Percentiles rank a stretch among this genome's conserved stretches.
phyloP scores from a whole-genome alignment of 2,113 vertebrate genomes.

The Nettapus auritus region DNA sequence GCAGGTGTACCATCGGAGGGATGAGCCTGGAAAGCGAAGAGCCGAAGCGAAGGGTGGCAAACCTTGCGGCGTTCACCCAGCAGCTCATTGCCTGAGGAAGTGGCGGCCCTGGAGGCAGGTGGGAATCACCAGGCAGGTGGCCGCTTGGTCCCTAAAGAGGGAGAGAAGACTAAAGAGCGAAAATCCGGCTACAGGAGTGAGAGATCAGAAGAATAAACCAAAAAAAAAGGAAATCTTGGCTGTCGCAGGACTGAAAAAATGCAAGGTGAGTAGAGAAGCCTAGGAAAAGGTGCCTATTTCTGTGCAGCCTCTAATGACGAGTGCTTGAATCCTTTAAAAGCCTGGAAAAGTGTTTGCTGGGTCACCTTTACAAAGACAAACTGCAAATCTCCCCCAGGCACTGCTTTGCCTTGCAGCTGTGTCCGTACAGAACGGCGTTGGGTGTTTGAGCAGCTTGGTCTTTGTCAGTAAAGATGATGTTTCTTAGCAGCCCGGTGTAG shows the following conservation, averaged over 20 bases:
- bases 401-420: not conserved
- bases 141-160: not conserved
- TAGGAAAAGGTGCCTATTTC: not conserved
- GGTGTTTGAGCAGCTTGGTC: not conserved
- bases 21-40: not conserved
- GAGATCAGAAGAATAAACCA: not conserved
- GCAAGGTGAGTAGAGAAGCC: not conserved
- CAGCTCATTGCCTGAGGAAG: not conserved
- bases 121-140: not conserved
- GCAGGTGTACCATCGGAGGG: accelerated
- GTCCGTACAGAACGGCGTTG: accelerated
- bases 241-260: not conserved
- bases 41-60: not conserved
- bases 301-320: not conserved
- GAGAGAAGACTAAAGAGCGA: not conserved
- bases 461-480: not conserved
- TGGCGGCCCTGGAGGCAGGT: not conserved
- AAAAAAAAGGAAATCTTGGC: not conserved
- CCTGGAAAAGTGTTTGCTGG: not conserved
- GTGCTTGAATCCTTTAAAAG: not conserved
- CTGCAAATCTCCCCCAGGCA: not conserved
- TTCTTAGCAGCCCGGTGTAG: not conserved
- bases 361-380: not conserved
- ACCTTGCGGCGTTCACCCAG: not conserved
- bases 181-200: not conserved